Percentiles rank a stretch among this genome's conserved stretches.
Conservation (phyloP, 2,888 invertebrate genomes). For the Lithophane semibrunnea region DNA sequence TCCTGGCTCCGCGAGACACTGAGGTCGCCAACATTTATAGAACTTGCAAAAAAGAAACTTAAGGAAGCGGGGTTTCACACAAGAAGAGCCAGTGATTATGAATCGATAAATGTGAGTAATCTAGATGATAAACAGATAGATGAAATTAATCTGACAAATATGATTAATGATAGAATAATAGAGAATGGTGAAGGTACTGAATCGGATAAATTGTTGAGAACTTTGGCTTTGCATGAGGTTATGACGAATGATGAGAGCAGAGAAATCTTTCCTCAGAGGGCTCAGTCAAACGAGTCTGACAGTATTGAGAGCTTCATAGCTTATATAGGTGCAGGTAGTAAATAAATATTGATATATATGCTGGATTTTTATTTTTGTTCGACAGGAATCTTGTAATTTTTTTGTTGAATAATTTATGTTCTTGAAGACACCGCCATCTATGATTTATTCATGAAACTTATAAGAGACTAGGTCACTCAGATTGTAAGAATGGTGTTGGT, state of each 20-base stretch:
- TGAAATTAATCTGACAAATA: conserved; percentile 82
- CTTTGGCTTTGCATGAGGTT: conserved; percentile 82
- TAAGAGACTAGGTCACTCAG: no score
- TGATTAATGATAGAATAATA: conserved; percentile 83
- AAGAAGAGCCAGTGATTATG: conserved; percentile 59
- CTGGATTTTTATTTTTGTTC: conserved; percentile 36
- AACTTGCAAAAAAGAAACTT: conserved; percentile 83
- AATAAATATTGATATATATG: conserved; percentile 45
- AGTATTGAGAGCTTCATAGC: conserved; percentile 70
- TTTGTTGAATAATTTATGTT: neutral
- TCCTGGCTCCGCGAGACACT: conserved; percentile 84
- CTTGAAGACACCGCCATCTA: conserved; percentile 53
- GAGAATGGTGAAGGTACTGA: conserved; percentile 78
- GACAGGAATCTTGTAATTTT: neutral
- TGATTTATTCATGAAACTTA: neutral
- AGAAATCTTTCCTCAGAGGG: conserved; percentile 31
- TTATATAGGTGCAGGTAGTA: conserved; percentile 54
- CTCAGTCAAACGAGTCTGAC: conserved; percentile 41
- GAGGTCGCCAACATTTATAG: conserved; percentile 81
- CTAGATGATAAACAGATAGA: conserved; percentile 81
- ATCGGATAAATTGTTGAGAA: conserved; percentile 78
- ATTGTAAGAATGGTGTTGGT: neutral
- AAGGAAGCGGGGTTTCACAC: conserved; percentile 78
- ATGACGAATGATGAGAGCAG: conserved; percentile 69
- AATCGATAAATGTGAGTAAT: conserved; percentile 57